Conservation (phyloP, 2,888 invertebrate species). For the Sepiola atlantica region DNA sequence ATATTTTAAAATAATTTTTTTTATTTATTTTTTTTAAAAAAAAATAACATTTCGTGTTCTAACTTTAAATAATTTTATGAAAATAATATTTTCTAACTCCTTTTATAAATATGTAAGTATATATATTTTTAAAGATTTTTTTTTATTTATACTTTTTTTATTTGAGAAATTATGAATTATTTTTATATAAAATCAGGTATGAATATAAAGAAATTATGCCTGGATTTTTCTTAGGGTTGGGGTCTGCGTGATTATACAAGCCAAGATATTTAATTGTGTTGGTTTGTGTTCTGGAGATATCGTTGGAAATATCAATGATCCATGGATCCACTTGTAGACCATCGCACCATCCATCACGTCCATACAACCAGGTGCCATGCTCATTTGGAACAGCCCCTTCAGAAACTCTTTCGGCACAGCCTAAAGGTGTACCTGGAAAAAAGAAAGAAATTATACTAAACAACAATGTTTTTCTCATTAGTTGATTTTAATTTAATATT, state of each 20-base stretch:
- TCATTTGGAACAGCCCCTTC: constrained; percentile 64
- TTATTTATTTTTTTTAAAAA: no score
- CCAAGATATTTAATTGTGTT: constrained; percentile 60
- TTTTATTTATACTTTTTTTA: no score
- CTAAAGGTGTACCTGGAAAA: constrained; percentile 60
- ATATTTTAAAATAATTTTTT: no score
- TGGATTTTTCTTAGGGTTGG: constrained; percentile 61
- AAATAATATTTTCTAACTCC: no score
- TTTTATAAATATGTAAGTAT: no score
- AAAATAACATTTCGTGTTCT: no score
- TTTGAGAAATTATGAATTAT: not conserved
- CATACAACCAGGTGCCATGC: constrained; percentile 69
- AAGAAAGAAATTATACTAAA: not conserved
- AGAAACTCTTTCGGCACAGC: constrained; percentile 61
- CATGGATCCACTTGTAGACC: constrained; percentile 60
- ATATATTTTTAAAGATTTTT: no score
- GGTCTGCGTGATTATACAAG: constrained; percentile 60
- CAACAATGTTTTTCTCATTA: no score
- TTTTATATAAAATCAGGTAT: constrained; percentile 58
- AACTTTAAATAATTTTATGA: no score
- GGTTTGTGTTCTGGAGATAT: constrained; percentile 46
- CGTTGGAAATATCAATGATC: constrained; percentile 56
- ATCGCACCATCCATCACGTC: constrained; percentile 68
- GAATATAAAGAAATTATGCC: constrained; percentile 61
- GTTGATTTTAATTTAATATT: not conserved